Percentiles rank a stretch among this genome's conserved stretches.
Evolutionary conservation across 2,888 invertebrate genomes (phyloP).

Genomic region (Cheilosia soror): DNA sequence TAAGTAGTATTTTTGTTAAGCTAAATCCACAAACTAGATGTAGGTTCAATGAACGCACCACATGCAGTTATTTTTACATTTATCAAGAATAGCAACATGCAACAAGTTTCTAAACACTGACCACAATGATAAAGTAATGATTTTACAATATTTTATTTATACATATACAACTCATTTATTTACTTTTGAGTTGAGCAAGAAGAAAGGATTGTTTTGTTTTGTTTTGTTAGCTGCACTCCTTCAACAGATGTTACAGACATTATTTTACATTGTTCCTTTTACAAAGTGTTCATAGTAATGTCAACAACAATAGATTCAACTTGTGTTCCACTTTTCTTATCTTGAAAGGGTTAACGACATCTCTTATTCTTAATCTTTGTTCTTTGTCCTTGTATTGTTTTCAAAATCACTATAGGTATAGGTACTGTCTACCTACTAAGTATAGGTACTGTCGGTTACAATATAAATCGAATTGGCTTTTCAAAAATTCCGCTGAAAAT

Average conservation of each 20-base stretch:
- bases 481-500: not conserved
- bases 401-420: not conserved
- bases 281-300: conserved; percentile 4
- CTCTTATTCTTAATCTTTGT: conserved; percentile 31
- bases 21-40: too few relatives aligned
- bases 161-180: not conserved
- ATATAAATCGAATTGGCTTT: not conserved
- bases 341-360: conserved; percentile 60
- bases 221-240: not conserved
- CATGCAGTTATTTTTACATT: too few relatives aligned
- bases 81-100: too few relatives aligned
- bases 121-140: too few relatives aligned
- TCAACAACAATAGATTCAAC: conserved; percentile 20
- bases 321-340: conserved; percentile 53
- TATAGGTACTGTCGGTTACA: not conserved
- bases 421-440: not conserved
- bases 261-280: not conserved
- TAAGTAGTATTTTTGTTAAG: too few relatives aligned
- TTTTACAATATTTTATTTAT: not conserved
- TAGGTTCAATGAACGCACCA: too few relatives aligned
- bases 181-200: not conserved
- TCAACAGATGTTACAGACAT: conserved; percentile 14
- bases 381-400: conserved; percentile 27
- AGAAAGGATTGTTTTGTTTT: not conserved
- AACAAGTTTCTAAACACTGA: too few relatives aligned